Evolutionary conservation across 2,113 vertebrate species (phyloP), one percentile per base, ranked within the genome.

Genomic region (Macaca fascicularis): DNA sequence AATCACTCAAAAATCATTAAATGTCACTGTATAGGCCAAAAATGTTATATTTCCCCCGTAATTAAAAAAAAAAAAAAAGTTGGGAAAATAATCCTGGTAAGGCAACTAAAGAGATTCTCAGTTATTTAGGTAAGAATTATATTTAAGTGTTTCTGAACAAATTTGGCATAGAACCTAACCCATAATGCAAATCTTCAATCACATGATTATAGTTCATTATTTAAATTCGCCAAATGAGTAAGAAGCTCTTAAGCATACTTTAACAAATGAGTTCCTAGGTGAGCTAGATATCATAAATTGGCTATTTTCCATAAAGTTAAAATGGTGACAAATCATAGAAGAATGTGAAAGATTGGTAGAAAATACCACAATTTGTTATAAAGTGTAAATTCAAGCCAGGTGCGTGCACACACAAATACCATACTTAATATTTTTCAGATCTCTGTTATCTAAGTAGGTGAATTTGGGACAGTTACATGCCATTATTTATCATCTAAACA

Each of bases 401-500:
- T 12, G 5, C 70, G 40, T 4, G n/a, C 6, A 93, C 23, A 76
- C 23, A 92, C 0, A 82, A 6, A 32, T 74, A 78, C 9, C 13
- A 14, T 45, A 89, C 70, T 76, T 87, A 85, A 14, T 91, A 57
- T 75, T 94, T 96, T 92, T 8, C 22, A 89, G 13, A 20, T 87
- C 40, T 86, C 55, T 69, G 4, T 70, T 82, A 38, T 78, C 57
- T 95, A 94, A 76, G 59, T 86, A 61, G 32, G 6, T 94, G 48
- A 93, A 96, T 89, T 30, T 89, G 32, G 40, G 13, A 89, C 1
- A 52, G 25, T 89, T 75, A 82, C 6, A 86, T 94, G 43, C 86
- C 95, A 92, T 95, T 95, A 95, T 96, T 40, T 83, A 27, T 82
- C 20, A 93, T 55, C 27, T 40, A 86, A 91, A 89, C 40, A 94